Evolutionary conservation across 2,888 invertebrate species (phyloP).

Genomic region (Caenorhabditis wallacei): DNA sequence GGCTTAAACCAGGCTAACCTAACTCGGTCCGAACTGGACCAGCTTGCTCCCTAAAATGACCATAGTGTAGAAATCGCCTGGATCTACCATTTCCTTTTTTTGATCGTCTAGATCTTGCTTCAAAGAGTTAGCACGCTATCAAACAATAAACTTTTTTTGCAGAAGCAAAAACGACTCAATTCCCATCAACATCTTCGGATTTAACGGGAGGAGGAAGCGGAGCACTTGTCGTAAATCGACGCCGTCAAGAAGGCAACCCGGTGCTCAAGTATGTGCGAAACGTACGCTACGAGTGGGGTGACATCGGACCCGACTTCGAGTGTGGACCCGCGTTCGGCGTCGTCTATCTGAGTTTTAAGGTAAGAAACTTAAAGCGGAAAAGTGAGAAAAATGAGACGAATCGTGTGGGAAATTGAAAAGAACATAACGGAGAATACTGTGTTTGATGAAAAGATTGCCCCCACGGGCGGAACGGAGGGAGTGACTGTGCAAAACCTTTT

Average conservation of each 20-base stretch:
- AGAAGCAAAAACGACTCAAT: conserved; percentile 50
- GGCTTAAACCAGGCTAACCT: no score
- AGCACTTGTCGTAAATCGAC: conserved; percentile 76
- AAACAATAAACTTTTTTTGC: no score
- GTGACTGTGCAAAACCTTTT: conserved; percentile 9
- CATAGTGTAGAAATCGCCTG: no score
- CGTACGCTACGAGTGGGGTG: conserved; percentile 81
- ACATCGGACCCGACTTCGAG: conserved; percentile 79
- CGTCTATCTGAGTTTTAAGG: conserved; percentile 79
- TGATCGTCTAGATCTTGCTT: no score
- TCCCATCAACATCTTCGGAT: conserved; percentile 39
- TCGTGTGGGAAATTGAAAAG: conserved; percentile 41
- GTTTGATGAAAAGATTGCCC: conserved; percentile 34
- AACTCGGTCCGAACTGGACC: no score
- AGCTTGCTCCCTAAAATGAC: no score
- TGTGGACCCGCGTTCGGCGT: conserved; percentile 77
- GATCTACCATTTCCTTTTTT: no score
- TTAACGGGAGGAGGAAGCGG: conserved; percentile 35
- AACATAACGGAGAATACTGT: conserved; percentile 37
- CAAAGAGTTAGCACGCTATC: no score
- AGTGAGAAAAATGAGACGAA: conserved; percentile 39
- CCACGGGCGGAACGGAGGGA: conserved; percentile 16
- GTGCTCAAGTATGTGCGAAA: conserved; percentile 82
- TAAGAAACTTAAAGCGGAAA: conserved; percentile 38
- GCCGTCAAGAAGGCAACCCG: conserved; percentile 82